Percentiles rank a stretch among this genome's conserved stretches.
These are phyloP conservation scores for Leptodactylus fallax DNA, from an alignment of 2,797 vertebrate species.

Conservation along the genomic window DNA sequence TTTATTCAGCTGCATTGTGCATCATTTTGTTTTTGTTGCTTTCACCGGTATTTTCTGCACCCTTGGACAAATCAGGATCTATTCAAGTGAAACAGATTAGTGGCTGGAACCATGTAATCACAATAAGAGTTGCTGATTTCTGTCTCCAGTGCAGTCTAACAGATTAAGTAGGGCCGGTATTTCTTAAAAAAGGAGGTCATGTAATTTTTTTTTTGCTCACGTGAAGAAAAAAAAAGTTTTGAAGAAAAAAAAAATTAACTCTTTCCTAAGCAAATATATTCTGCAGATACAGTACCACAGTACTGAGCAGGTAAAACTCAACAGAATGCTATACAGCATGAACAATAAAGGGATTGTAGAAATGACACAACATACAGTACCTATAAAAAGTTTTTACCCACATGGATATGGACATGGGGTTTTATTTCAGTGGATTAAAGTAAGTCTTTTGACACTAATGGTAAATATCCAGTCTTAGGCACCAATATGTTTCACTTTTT, in stretches of 20 bases:
- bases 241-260: background rate
- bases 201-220: background rate
- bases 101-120: conserved; percentile 45
- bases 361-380: background rate
- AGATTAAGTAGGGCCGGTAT: conserved; percentile 12
- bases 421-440: too few relatives aligned
- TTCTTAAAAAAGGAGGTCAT: conserved; percentile 22
- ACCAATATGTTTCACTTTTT: too few relatives aligned
- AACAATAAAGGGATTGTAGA: background rate
- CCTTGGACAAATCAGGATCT: conserved; percentile 58
- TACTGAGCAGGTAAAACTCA: background rate
- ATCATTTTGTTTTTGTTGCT: conserved; percentile 3
- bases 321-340: background rate
- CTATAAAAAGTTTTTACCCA: too few relatives aligned
- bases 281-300: background rate
- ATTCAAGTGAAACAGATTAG: conserved; percentile 52
- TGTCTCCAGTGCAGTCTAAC: conserved; percentile 5
- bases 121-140: conserved; percentile 40
- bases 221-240: background rate
- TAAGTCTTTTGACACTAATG: too few relatives aligned
- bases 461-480: too few relatives aligned
- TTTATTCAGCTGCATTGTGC: conserved; percentile 37
- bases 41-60: conserved; percentile 39
- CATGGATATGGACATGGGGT: too few relatives aligned
- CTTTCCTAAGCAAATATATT: background rate